Percentiles rank a stretch among this genome's conserved stretches.
These are phyloP conservation scores for Probosciger aterrimus DNA, from an alignment of 2,113 vertebrate species.

Conservation along the genomic window DNA sequence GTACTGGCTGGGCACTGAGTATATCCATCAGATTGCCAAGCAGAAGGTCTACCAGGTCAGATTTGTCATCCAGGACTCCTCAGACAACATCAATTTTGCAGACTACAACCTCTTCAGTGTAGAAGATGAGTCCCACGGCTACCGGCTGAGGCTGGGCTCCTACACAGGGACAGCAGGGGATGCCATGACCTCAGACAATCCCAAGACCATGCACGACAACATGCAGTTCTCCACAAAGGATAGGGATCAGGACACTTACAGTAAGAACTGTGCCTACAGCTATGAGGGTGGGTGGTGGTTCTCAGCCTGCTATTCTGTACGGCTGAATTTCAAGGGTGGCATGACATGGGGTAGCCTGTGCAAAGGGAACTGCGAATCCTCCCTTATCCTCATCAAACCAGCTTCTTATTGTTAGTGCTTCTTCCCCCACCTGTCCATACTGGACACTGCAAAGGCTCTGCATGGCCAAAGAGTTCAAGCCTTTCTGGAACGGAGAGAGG, in stretches of 20 bases:
- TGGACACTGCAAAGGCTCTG: neutral
- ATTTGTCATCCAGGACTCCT: constrained; percentile 38
- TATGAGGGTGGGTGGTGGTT: constrained; percentile 65
- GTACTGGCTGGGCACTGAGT: constrained; percentile 65
- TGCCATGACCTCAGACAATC: constrained; percentile 59
- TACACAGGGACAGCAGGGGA: constrained; percentile 47
- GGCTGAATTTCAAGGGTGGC: constrained; percentile 48
- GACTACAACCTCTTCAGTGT: constrained; percentile 59
- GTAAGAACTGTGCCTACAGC: constrained; percentile 61
- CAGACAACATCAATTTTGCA: neutral
- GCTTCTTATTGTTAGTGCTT: constrained; percentile 27
- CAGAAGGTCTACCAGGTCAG: constrained; percentile 61
- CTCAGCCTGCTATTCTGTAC: constrained; percentile 25
- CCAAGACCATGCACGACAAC: constrained; percentile 63
- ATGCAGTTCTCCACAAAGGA: constrained; percentile 70
- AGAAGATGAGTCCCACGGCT: constrained; percentile 45
- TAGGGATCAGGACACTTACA: constrained; percentile 59
- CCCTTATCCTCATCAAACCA: constrained; percentile 64
- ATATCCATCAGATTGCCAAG: constrained; percentile 50
- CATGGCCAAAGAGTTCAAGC: neutral
- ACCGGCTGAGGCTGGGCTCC: constrained; percentile 53
- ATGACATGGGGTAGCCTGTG: constrained; percentile 62
- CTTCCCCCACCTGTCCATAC: neutral
- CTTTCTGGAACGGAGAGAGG: neutral
- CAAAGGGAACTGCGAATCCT: constrained; percentile 62